These are phyloP conservation scores for Drosophila arawakana DNA, from an alignment of 1,140 invertebrate species.

Conservation along the genomic window DNA sequence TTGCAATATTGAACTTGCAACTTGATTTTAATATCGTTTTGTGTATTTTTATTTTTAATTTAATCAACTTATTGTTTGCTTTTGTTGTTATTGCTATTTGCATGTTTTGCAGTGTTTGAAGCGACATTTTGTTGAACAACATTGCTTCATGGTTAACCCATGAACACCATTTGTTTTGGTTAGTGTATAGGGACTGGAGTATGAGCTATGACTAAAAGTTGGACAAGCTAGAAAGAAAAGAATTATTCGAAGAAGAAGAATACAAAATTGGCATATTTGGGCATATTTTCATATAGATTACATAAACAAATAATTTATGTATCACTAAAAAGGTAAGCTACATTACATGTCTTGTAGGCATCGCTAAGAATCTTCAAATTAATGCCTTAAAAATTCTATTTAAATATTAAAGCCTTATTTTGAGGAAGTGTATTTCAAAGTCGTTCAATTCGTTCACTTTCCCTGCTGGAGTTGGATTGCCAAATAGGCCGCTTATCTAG, in stretches of 20 bases:
- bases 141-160: constrained; percentile 9
- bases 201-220: neutral
- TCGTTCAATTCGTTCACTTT: neutral
- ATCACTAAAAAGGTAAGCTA: too few species aligned
- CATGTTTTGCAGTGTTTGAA: constrained; percentile 35
- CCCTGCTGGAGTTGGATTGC: constrained; percentile 8
- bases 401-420: too few species aligned
- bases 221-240: neutral
- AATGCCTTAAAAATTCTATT: too few species aligned
- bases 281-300: too few species aligned
- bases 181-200: neutral
- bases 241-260: too few species aligned
- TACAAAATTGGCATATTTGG: too few species aligned
- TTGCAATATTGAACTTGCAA: constrained; percentile 59
- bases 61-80: constrained; percentile 61
- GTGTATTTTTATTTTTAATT: constrained; percentile 39
- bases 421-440: constrained; percentile 9
- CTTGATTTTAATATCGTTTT: constrained; percentile 28
- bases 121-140: constrained; percentile 37
- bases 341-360: too few species aligned
- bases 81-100: constrained; percentile 24
- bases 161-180: neutral
- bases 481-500: constrained; percentile 30
- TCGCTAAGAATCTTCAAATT: too few species aligned
- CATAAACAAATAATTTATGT: too few species aligned